phyloP scores from a whole-genome alignment of 2,113 vertebrate species.

The Rhinoderma darwinii region DNA sequence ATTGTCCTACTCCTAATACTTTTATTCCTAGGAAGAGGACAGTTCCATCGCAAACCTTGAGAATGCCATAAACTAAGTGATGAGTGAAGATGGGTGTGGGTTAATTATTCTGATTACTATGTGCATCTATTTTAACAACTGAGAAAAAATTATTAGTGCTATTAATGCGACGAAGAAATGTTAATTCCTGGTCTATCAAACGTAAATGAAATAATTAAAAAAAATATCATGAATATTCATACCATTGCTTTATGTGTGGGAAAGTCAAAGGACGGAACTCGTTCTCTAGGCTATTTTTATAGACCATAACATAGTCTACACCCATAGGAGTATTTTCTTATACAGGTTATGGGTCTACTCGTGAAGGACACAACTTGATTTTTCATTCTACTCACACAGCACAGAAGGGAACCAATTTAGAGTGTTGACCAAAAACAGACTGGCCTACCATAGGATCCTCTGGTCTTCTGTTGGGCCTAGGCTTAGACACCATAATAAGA shows the following conservation, averaged over 20 bases:
- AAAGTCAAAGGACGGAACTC: background rate
- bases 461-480: too few relatives aligned
- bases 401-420: too few relatives aligned
- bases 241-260: background rate
- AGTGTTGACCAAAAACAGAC: too few relatives aligned
- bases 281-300: background rate
- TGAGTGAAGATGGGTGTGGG: slow-evolving; percentile 41
- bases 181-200: background rate
- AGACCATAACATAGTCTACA: background rate
- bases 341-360: background rate
- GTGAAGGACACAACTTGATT: background rate
- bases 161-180: background rate
- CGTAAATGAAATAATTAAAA: background rate
- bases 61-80: slow-evolving; percentile 14
- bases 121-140: slow-evolving; percentile 9
- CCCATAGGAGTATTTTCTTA: background rate
- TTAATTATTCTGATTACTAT: slow-evolving; percentile 29
- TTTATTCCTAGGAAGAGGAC: background rate
- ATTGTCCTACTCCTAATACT: slow-evolving; percentile 6
- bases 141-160: background rate
- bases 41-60: slow-evolving; percentile 1
- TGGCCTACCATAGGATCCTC: too few relatives aligned
- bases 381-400: background rate
- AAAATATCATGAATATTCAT: background rate
- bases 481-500: too few relatives aligned